Percentiles rank a stretch among this genome's conserved stretches.
These are phyloP conservation scores for Passer domesticus DNA, from an alignment of 2,113 vertebrate species.

Conservation along the genomic window DNA sequence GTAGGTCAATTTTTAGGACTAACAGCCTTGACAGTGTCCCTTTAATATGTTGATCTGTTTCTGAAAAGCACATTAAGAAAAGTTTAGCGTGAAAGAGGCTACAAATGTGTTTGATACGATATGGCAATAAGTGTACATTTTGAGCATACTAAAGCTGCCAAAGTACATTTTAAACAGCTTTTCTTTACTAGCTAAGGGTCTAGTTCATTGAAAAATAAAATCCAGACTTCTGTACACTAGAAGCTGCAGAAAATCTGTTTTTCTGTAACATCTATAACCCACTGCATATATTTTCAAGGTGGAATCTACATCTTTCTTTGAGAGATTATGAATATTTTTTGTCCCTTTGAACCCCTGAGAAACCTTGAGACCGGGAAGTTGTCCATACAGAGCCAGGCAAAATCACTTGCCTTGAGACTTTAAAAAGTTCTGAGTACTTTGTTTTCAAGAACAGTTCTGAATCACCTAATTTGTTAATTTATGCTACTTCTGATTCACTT, in stretches of 20 bases:
- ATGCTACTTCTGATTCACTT: background rate
- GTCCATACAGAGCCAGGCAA: background rate
- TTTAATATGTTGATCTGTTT: constrained; percentile 69
- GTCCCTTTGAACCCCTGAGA: background rate
- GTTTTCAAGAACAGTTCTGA: background rate
- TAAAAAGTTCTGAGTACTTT: background rate
- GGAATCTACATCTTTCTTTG: constrained; percentile 7
- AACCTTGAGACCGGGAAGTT: background rate
- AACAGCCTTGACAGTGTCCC: constrained; percentile 43
- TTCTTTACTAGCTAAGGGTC: constrained; percentile 42
- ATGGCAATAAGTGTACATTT: constrained; percentile 63
- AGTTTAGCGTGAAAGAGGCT: constrained; percentile 63
- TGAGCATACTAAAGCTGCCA: constrained; percentile 60
- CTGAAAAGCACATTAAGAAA: constrained; percentile 63
- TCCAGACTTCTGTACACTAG: background rate
- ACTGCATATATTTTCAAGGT: background rate
- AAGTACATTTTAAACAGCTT: constrained; percentile 54
- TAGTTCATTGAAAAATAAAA: constrained; percentile 20
- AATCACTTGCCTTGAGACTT: background rate
- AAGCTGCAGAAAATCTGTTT: constrained; percentile 40
- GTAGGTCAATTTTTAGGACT: constrained; percentile 56
- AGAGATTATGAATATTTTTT: background rate
- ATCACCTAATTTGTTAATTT: background rate
- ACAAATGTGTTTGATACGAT: constrained; percentile 69
- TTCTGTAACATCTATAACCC: constrained; percentile 9